phyloP scores from a whole-genome alignment of 2,113 vertebrate species.

The Anser brachyrhynchus region DNA sequence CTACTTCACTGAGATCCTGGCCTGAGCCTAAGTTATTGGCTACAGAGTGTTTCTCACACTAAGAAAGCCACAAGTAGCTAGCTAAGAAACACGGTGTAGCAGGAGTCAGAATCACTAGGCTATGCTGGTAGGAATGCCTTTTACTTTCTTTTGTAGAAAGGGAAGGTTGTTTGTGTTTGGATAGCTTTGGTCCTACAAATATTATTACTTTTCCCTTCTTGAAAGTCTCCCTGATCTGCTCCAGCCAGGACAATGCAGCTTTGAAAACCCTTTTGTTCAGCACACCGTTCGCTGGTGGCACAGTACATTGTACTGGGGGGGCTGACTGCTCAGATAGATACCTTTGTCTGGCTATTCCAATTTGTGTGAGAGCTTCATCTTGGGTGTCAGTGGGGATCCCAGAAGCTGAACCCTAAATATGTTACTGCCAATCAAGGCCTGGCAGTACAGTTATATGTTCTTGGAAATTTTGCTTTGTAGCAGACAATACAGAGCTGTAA shows the following conservation, averaged over 20 bases:
- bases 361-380: not conserved
- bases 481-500: not conserved
- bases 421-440: not conserved
- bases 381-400: not conserved
- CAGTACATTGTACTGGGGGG: accelerated
- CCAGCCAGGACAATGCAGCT: not conserved
- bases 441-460: accelerated
- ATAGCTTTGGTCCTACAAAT: not conserved
- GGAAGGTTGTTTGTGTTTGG: not conserved
- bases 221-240: not conserved
- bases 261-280: not conserved
- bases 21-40: too few species aligned
- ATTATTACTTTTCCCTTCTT: not conserved
- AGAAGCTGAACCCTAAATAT: not conserved
- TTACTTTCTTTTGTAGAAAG: not conserved
- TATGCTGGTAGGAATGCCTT: not conserved
- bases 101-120: not conserved
- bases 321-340: not conserved
- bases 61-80: not conserved
- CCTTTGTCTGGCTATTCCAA: not conserved
- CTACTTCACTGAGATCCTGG: too few species aligned
- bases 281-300: not conserved
- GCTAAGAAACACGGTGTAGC: not conserved
- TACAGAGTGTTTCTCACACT: too few species aligned
- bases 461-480: not conserved